Evolutionary conservation across 2,113 vertebrate genomes (phyloP).

Genomic region (Varanus salvator): DNA sequence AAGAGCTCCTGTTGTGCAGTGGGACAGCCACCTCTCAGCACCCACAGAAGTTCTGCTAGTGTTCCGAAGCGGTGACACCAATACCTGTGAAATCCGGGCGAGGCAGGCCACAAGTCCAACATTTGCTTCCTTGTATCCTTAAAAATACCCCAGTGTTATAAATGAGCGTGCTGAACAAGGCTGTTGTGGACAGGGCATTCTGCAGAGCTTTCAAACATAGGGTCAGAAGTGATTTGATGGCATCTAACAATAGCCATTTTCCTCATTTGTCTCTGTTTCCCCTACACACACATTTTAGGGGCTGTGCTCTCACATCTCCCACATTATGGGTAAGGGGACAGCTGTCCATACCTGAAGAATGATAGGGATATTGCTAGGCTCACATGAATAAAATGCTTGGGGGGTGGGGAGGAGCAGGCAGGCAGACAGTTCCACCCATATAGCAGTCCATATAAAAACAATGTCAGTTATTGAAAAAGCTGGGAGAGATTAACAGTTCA

Average conservation of each 20-base stretch:
- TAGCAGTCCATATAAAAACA: not conserved
- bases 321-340: not conserved
- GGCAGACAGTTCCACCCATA: not conserved
- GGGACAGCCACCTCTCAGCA: not conserved
- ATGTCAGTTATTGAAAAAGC: not conserved
- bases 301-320: not conserved
- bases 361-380: not conserved
- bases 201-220: too few species aligned
- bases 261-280: not conserved
- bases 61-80: not conserved
- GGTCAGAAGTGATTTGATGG: too few species aligned
- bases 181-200: too few species aligned
- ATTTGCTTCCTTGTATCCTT: not conserved
- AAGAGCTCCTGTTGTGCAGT: not conserved
- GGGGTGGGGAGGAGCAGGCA: too few species aligned
- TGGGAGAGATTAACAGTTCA: not conserved
- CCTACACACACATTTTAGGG: not conserved
- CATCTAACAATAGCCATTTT: not conserved
- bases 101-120: not conserved
- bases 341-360: not conserved
- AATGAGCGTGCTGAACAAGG: too few species aligned
- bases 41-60: not conserved
- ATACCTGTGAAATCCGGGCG: not conserved
- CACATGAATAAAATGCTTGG: not conserved
- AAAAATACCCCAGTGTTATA: not conserved